Conservation (phyloP, 2,113 vertebrate genomes). For the Microcebus tavaratra region DNA sequence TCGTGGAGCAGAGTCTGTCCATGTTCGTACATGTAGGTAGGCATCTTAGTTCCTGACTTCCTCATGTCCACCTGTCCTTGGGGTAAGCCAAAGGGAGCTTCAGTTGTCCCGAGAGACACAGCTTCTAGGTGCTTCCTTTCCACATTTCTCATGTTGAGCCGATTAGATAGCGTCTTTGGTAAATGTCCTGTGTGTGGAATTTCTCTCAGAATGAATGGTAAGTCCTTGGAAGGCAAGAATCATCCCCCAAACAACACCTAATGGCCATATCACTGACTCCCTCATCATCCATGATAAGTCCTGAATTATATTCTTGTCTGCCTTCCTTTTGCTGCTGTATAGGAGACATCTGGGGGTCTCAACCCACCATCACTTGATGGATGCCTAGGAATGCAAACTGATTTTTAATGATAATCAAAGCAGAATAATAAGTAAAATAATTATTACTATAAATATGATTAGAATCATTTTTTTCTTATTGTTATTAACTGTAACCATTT, state of each 20-base stretch:
- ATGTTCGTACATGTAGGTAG: not conserved
- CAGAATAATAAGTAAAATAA: not conserved
- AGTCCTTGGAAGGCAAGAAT: not conserved
- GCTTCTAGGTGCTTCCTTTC: not conserved
- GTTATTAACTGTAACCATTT: not conserved
- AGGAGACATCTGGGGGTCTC: not conserved
- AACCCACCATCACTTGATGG: not conserved
- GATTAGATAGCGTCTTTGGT: too few species aligned
- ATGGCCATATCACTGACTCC: not conserved
- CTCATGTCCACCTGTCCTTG: not conserved
- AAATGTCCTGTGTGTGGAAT: not conserved
- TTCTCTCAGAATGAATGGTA: not conserved
- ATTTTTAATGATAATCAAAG: not conserved
- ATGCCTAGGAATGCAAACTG: not conserved
- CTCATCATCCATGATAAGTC: not conserved
- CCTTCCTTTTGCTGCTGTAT: not conserved
- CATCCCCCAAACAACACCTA: not conserved
- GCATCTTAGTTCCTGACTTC: not conserved
- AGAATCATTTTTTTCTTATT: not conserved
- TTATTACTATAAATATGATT: not conserved
- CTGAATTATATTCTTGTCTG: not conserved
- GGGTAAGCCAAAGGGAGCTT: not conserved
- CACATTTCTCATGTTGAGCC: not conserved
- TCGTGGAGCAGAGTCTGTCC: not conserved
- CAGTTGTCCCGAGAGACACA: not conserved